These are phyloP conservation scores for Pecten maximus DNA, from an alignment of 2,888 invertebrate species.

Conservation along the genomic window DNA sequence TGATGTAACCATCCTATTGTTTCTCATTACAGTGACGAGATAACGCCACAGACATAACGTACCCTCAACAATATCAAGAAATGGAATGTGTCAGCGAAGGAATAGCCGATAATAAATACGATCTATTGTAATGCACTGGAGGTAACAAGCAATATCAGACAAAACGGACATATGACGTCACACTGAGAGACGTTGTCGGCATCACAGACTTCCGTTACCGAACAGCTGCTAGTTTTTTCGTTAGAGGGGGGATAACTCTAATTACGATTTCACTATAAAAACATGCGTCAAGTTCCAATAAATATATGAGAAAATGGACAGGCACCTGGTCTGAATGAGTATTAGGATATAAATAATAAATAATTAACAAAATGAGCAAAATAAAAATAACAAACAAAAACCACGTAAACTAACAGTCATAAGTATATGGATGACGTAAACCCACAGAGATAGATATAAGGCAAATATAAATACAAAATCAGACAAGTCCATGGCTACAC, in stretches of 20 bases:
- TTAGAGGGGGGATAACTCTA: slow-evolving; percentile 7
- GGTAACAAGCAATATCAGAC: not conserved
- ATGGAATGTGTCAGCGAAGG: slow-evolving; percentile 3
- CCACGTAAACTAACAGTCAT: not conserved
- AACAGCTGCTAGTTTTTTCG: not conserved
- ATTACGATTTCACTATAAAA: not conserved
- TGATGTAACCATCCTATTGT: not conserved
- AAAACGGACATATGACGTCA: not conserved
- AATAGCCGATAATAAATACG: not conserved
- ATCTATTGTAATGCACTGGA: not conserved
- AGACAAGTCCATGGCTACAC: not conserved
- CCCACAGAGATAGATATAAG: slow-evolving; percentile 9
- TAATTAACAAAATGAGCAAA: not conserved
- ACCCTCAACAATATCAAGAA: not conserved
- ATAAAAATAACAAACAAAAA: slow-evolving; percentile 2
- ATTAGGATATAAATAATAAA: slow-evolving; percentile 4
- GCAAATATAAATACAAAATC: slow-evolving; percentile 21
- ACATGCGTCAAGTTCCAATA: not conserved
- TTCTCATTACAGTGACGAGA: not conserved
- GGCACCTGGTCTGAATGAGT: not conserved
- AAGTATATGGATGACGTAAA: not conserved
- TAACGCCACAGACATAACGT: not conserved
- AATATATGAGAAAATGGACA: slow-evolving; percentile 18
- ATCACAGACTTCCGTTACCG: no score
- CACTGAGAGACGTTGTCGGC: not conserved